Base-by-base conservation (phyloP, 2,888 invertebrate species). In the Bombylius major region DNA sequence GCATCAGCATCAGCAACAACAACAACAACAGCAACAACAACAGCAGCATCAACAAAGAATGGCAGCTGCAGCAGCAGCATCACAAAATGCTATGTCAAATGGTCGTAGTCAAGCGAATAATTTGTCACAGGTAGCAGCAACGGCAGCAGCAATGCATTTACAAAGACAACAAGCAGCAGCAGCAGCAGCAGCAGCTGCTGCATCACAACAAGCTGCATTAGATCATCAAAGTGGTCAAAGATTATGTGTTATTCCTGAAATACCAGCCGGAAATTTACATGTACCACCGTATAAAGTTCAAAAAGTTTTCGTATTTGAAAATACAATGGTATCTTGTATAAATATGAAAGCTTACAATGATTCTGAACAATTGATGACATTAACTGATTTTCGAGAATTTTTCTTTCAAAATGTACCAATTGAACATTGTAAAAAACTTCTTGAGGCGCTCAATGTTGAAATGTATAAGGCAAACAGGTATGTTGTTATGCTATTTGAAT, bases 261-360 rank as follows among this genome's bases (percentile, higher is more conserved):
- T 84, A 67, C 79, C 79, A 62, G 77, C 80, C 59, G 79, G 79
- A 69, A 81, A 82, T 66, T 79, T 79, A 71, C 84, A 83, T 75
- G 80, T 81, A 71, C 84, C 84, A 67, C 86, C 87, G 65, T 87
- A 86, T 75, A 86, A 86, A 78, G 82, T 89, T 50, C 88, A 89
- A 67, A 87, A 87, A 69, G 88, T 87, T 47, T 78, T 86, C 60
- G 85, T 91, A 55, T 60, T 56, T 45, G 87, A 87, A 68, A 86
- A 84, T 67, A 84, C 84, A 66, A 81, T 88, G 80, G 84, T 91
- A 64, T 87, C 87, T 54, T 89, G 89, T 75, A 89, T 92, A 69
- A 91, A 91, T 75, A 84, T 87, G 75, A 89, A 89, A 77, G 87
- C 89, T 14, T 89, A 85, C 76, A 82, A 84, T 63, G 87, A 87